Base-by-base conservation (phyloP, 2,113 vertebrate genomes). In the Pygathrix nemaeus region DNA sequence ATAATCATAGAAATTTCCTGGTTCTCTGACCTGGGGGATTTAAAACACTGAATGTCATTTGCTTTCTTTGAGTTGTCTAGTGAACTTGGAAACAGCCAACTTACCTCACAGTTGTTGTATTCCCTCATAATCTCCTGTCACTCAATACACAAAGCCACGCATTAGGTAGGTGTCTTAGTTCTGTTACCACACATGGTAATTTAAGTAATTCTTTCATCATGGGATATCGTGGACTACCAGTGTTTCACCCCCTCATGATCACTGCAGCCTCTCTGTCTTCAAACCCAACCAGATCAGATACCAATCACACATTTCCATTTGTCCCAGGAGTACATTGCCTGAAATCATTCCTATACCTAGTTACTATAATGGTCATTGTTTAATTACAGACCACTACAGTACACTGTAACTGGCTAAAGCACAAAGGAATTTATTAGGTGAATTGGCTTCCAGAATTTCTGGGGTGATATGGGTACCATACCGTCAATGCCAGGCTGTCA, bases 401-500 rank as follows among this genome's bases (percentile, higher is more conserved):
- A 68, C 25, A 30, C 40, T 70, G 8, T 43, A 30, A 81, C 75
- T 55, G 48, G 12, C 64, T 93, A 64, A 89, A 90, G 87, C 52
- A 59, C 81, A 86, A 93, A 82, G 72, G 43, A 75, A 57, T 61
- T 45, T 82, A 48, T 52, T 72, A 85, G 90, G 14, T 85, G 79
- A 89, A 79, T 80, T 83, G 75, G 30, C 73, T 32, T 84, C 59
- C 81, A 79, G 89, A 93, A 89, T 86, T 86, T 61, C 66, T 94
- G 89, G 45, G 87, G 72, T 88, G 55, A 35, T 30, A 9, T 59
- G 85, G 23, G 20, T 76, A 21, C 43, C 90, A 59, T 75, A 79
- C 25, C 72, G 72, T 92, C 64, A 87, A 4, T 86, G 50, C 17
- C 21, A 4, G 35, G 43, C 64, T 68, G 32, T 35, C 66, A 48